These are phyloP conservation scores for Epinotia bilunana DNA, from an alignment of 2,888 invertebrate genomes.

Conservation along the genomic window DNA sequence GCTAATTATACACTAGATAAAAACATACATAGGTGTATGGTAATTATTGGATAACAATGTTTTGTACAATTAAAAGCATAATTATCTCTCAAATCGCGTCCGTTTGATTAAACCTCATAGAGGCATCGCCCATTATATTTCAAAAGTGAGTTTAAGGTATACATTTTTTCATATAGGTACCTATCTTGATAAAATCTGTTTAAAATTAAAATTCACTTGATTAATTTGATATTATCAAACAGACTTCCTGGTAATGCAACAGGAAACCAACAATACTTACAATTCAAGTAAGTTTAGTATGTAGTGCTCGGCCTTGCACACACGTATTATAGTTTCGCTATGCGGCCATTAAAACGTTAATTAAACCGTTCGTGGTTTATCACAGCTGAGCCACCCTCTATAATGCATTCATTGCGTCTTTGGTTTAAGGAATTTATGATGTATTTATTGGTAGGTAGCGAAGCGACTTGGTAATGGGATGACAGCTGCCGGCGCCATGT, in stretches of 20 bases:
- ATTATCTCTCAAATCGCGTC: neutral
- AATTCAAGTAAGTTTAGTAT: constrained; percentile 7
- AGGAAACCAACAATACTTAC: neutral
- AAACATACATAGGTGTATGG: neutral
- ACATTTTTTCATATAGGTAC: too few relatives aligned
- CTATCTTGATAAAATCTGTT: too few relatives aligned
- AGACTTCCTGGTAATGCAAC: constrained; percentile 13
- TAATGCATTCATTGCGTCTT: neutral
- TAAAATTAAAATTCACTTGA: neutral
- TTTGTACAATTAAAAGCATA: neutral
- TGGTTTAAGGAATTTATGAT: too few relatives aligned
- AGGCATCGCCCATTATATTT: too few relatives aligned
- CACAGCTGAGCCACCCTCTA: neutral
- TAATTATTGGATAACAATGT: neutral
- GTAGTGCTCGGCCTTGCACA: constrained; percentile 5
- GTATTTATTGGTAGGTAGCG: too few relatives aligned
- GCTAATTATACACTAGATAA: too few relatives aligned
- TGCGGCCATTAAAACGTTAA: constrained; percentile 13
- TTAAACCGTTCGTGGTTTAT: constrained; percentile 20
- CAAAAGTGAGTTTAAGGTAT: too few relatives aligned
- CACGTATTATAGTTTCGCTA: constrained; percentile 22
- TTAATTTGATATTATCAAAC: constrained; percentile 4
- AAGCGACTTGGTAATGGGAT: too few relatives aligned
- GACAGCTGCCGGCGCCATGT: too few relatives aligned
- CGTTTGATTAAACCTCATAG: too few relatives aligned